Percentiles rank a stretch among this genome's conserved stretches.
phyloP scores from a whole-genome alignment of 2,113 vertebrate genomes.

The Dasyornis broadbenti region DNA sequence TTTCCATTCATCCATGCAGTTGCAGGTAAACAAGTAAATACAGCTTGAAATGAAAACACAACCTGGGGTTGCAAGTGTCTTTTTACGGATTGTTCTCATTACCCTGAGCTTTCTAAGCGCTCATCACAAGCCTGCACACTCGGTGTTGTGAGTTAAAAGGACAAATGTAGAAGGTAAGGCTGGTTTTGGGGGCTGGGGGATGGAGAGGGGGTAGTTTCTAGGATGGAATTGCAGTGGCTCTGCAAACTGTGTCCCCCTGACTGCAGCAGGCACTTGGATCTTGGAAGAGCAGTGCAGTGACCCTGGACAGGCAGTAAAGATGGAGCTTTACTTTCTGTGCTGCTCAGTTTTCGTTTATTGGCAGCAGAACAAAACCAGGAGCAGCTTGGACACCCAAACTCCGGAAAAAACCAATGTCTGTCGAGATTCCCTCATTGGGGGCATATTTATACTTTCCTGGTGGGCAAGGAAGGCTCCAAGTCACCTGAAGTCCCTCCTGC shows the following conservation, averaged over 20 bases:
- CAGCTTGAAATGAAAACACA: background rate
- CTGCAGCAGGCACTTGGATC: background rate
- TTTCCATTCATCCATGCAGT: background rate
- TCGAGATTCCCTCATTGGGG: background rate
- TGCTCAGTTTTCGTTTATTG: background rate
- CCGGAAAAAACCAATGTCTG: fast-evolving
- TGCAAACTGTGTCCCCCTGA: background rate
- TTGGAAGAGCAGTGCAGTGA: background rate
- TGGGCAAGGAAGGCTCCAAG: background rate
- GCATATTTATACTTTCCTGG: fast-evolving
- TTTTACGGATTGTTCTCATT: background rate
- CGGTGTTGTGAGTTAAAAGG: background rate
- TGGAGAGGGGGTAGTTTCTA: background rate
- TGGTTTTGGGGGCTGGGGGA: background rate
- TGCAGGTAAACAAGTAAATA: background rate
- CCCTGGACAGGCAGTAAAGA: fast-evolving
- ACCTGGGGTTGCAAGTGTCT: background rate
- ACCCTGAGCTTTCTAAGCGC: background rate
- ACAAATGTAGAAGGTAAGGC: background rate
- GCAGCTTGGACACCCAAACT: background rate
- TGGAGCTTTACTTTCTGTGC: background rate
- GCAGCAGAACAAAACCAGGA: fast-evolving
- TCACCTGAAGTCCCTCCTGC: background rate
- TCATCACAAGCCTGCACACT: background rate
- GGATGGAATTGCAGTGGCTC: background rate